Evolutionary conservation across 37 sponge, comb jelly and placozoan species (phyloP).

Genomic region (Diacarnus erythraeanus): DNA sequence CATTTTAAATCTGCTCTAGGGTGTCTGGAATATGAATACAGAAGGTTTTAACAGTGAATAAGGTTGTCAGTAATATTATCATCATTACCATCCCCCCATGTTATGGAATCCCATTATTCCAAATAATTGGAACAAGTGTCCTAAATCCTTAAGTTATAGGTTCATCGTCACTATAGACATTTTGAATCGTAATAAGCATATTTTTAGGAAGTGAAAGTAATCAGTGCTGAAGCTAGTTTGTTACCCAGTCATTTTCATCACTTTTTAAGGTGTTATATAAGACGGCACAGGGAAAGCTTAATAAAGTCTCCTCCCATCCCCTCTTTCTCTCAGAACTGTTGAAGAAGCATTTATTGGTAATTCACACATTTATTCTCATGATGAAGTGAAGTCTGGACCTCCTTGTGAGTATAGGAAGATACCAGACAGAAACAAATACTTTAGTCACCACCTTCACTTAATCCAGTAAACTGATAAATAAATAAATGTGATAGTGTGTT

Average conservation of each 20-base stretch:
- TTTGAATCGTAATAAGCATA: background rate
- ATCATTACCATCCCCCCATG: too few relatives aligned
- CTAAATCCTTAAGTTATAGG: too few relatives aligned
- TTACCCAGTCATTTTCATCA: conserved; percentile 71
- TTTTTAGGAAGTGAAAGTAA: conserved; percentile 38
- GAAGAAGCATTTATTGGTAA: conserved; percentile 56
- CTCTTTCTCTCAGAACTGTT: too few relatives aligned
- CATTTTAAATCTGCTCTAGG: too few relatives aligned
- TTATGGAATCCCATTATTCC: too few relatives aligned
- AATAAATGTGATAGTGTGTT: background rate
- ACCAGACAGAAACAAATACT: conserved; percentile 32
- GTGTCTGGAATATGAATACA: too few relatives aligned
- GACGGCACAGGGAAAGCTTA: too few relatives aligned
- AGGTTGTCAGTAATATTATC: too few relatives aligned
- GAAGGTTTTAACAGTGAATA: too few relatives aligned
- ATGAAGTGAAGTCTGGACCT: background rate
- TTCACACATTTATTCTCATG: too few relatives aligned
- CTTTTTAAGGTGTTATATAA: conserved; percentile 35
- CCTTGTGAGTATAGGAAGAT: conserved; percentile 55
- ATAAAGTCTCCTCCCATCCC: conserved; percentile 51
- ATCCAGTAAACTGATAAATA: conserved; percentile 6
- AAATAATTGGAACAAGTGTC: too few relatives aligned
- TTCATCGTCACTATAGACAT: too few relatives aligned
- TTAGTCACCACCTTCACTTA: conserved; percentile 30
- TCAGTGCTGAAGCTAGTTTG: conserved; percentile 44